Evolutionary conservation across 2,888 invertebrate species (phyloP).

Genomic region (Cheilosia impressa): DNA sequence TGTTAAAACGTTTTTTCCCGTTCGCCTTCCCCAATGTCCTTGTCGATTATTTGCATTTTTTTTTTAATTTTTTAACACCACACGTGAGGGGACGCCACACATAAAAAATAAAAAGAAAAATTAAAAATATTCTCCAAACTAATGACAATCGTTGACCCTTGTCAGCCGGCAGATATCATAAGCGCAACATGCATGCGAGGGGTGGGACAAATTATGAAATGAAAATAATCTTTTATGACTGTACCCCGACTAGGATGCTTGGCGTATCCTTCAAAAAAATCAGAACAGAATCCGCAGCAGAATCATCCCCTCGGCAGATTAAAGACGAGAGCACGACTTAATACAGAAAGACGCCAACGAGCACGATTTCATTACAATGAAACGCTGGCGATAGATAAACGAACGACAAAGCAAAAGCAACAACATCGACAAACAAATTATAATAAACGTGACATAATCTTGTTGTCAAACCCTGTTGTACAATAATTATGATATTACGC

Average conservation of each 20-base stretch:
- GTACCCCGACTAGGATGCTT: slow-evolving; percentile 11
- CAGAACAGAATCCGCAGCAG: background rate
- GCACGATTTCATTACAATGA: slow-evolving; percentile 64
- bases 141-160: slow-evolving; percentile 69
- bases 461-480: slow-evolving; percentile 57
- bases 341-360: slow-evolving; percentile 44
- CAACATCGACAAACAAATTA: slow-evolving; percentile 58
- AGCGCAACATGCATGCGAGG: slow-evolving; percentile 29
- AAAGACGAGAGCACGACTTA: slow-evolving; percentile 29
- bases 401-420: slow-evolving; percentile 11
- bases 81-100: slow-evolving; percentile 28
- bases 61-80: slow-evolving; percentile 63
- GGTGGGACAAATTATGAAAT: slow-evolving; percentile 18
- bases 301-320: slow-evolving; percentile 11
- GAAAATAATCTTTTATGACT: slow-evolving; percentile 59
- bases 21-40: slow-evolving; percentile 40
- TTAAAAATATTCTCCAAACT: slow-evolving; percentile 15
- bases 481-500: slow-evolving; percentile 58
- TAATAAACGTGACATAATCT: slow-evolving; percentile 70
- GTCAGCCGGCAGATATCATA: slow-evolving; percentile 39
- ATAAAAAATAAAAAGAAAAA: background rate
- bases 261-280: slow-evolving; percentile 38
- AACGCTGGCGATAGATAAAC: slow-evolving; percentile 32
- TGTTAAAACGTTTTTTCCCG: slow-evolving; percentile 36
- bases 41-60: slow-evolving; percentile 51